phyloP scores from a whole-genome alignment of 2,113 vertebrate species.

The Vulpes ferrilata region DNA sequence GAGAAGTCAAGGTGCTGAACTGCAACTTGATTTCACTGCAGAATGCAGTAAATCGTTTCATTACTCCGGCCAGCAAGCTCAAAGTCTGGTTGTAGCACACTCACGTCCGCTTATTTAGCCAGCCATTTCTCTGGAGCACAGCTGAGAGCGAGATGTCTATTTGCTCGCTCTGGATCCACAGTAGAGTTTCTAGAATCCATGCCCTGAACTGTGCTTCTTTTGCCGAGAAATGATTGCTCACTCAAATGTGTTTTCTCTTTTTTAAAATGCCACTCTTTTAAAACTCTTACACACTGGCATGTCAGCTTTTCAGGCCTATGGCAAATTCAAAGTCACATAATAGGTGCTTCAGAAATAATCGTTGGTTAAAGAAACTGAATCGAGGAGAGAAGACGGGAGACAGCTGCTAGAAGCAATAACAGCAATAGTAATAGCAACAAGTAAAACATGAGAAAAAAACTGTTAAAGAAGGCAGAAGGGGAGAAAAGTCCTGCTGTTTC shows the following conservation, averaged over 20 bases:
- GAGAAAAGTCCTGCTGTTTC: not conserved
- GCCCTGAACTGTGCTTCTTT: not conserved
- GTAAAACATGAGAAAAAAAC: not conserved
- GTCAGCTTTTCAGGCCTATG: not conserved
- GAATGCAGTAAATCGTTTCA: not conserved
- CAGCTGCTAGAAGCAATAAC: not conserved
- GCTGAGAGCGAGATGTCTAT: not conserved
- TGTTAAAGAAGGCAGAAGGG: not conserved
- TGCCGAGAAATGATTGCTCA: not conserved
- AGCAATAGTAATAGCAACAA: not conserved
- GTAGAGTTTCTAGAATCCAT: not conserved
- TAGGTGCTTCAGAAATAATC: not conserved
- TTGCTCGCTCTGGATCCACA: not conserved
- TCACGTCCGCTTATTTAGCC: not conserved
- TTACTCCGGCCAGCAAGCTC: not conserved
- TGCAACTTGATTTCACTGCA: not conserved
- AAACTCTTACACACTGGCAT: not conserved
- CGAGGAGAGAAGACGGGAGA: not conserved
- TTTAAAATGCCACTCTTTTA: not conserved
- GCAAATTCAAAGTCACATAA: not conserved
- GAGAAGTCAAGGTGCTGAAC: not conserved
- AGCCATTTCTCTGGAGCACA: not conserved
- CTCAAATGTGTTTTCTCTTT: not conserved
- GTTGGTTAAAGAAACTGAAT: not conserved
- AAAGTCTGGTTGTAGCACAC: not conserved